phyloP scores from a whole-genome alignment of 2,797 vertebrate genomes.

The Danio choprae region DNA sequence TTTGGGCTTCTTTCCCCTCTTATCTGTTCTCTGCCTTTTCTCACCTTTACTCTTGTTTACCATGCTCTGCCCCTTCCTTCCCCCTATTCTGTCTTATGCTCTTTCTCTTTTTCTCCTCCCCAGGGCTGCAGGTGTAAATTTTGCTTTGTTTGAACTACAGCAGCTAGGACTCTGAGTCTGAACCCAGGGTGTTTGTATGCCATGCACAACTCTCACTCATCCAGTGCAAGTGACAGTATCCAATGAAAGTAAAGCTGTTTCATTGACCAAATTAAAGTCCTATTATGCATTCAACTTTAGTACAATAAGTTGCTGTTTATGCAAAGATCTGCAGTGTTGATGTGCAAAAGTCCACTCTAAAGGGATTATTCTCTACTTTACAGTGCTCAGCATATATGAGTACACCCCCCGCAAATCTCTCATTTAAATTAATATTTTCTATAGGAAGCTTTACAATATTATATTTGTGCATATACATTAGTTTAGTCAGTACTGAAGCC shows the following conservation, averaged over 20 bases:
- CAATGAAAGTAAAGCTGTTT: conserved; percentile 8
- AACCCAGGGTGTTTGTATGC: conserved; percentile 48
- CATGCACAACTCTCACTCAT: conserved; percentile 24
- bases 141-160: conserved; percentile 52
- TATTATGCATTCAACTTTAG: too few species aligned
- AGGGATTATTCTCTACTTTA: too few species aligned
- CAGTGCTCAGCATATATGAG: too few species aligned
- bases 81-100: background rate
- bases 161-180: conserved; percentile 27
- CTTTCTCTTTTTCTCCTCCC: conserved; percentile 20
- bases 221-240: conserved; percentile 11
- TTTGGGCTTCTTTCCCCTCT: conserved; percentile 20
- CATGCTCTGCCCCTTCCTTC: background rate
- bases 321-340: too few species aligned
- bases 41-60: conserved; percentile 34
- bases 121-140: conserved; percentile 48
- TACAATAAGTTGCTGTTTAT: too few species aligned
- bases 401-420: too few species aligned
- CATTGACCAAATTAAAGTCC: background rate
- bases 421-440: too few species aligned
- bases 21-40: background rate
- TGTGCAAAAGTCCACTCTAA: too few species aligned
- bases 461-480: too few species aligned
- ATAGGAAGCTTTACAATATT: too few species aligned
- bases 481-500: too few species aligned